Evolutionary conservation across 2,113 vertebrate genomes (phyloP), one percentile per base, ranked within the genome.

Genomic region (Dasypus novemcinctus): DNA sequence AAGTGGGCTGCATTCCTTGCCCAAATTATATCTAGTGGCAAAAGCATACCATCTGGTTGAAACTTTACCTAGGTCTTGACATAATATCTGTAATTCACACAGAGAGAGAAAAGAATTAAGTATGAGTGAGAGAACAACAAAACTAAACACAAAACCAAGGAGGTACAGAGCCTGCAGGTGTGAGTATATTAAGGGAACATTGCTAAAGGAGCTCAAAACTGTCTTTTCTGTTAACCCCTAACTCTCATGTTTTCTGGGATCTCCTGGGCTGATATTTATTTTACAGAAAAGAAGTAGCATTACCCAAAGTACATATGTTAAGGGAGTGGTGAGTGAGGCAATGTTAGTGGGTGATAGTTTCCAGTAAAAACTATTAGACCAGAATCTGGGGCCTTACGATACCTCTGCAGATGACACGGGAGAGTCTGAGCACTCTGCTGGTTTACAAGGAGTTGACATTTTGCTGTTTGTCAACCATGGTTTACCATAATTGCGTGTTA

Each of bases 381-480:
- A 92, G 84, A 95, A 95, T 96, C 95, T 94, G 97, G 97, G 93
- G 97, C 98, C 98, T 98, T 99, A 99, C 99, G 92, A 98, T 99
- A 99, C 99, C 99, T 99, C 99, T 98, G 99, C 98, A 98, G 99
- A 99, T 96, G 99, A 99, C 98, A 99, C 99, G 98, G 99, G 98
- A 98, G 98, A 99, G 98, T 99, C 99, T 98, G 99, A 99, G 98
- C 99, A 99, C 98, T 99, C 99, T 97, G 99, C 98, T 98, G 99
- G 98, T 98, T 99, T 99, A 99, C 99, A 98, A 98, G 99, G 99
- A 99, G 99, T 99, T 98, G 99, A 99, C 98, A 99, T 98, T 99
- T 99, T 99, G 99, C 99, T 99, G 99, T 99, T 99, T 99, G 99
- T 99, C 99, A 99, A 99, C 99, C 99, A 99, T 97, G 99, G 99